These are phyloP conservation scores for Sarcophaga variegata DNA, from an alignment of 2,888 invertebrate genomes.

Conservation along the genomic window DNA sequence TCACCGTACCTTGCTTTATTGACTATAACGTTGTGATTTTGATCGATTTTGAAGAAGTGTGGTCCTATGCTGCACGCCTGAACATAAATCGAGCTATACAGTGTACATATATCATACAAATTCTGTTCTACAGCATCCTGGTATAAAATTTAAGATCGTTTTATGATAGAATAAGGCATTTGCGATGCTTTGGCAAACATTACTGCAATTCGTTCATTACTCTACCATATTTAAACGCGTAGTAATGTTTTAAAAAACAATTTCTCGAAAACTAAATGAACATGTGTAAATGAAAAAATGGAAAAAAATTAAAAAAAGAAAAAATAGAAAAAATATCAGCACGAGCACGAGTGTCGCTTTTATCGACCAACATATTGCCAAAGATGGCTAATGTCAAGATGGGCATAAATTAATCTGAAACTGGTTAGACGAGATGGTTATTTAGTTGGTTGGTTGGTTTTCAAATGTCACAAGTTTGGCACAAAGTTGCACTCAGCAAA, in stretches of 20 bases:
- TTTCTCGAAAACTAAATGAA: constrained; percentile 45
- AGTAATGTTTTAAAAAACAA: constrained; percentile 13
- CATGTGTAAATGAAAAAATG: constrained; percentile 48
- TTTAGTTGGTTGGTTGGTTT: constrained; percentile 50
- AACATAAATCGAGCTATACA: too few species aligned
- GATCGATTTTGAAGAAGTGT: too few species aligned
- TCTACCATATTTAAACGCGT: not conserved
- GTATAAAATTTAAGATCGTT: too few species aligned
- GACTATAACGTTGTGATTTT: too few species aligned
- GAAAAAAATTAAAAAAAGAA: constrained; percentile 45
- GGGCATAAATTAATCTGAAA: constrained; percentile 76
- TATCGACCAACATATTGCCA: constrained; percentile 65
- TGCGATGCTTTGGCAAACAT: not conserved
- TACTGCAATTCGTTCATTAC: not conserved
- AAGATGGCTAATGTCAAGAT: constrained; percentile 77
- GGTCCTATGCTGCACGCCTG: too few species aligned
- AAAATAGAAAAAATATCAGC: constrained; percentile 54
- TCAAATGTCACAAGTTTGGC: constrained; percentile 68
- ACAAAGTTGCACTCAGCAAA: constrained; percentile 37
- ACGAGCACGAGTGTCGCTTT: constrained; percentile 55
- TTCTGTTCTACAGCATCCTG: too few species aligned
- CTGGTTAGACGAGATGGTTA: constrained; percentile 57
- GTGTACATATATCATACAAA: too few species aligned
- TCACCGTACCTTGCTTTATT: too few species aligned
- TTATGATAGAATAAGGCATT: too few species aligned